Base-by-base conservation (phyloP, 2,888 invertebrate species). In the Chirona hameri region DNA sequence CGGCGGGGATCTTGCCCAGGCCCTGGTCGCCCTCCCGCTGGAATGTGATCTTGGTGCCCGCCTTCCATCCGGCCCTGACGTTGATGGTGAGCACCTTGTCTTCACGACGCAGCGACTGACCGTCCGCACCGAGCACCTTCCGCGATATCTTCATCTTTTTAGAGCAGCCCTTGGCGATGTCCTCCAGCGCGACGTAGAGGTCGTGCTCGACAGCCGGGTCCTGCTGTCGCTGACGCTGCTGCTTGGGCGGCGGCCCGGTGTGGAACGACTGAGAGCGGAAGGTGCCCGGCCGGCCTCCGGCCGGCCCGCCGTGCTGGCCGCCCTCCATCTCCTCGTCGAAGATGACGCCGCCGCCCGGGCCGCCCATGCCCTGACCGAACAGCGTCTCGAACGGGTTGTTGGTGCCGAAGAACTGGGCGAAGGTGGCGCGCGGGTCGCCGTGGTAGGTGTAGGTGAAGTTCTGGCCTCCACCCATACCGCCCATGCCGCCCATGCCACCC, bases 331-430 rank as follows among this genome's bases (percentile, higher is more conserved):
- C 82, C 31, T 84, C 84, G 65, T 83, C 82, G 60, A 81, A 81
- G 4, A 84, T 82, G 31, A 80, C 69, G 55, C 83, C 83, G 24
- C 84, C 84, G 57, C 82, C 82, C 29, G 82, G 83, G 48, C 82
- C 85, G 81, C 83, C 83, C 76, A 76, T 91, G 85, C 92, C 91
- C 87, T 93, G 90, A 85, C 93, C 93, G 88, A 96, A 98, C 90
- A 97, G 96, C 52, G 92, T 91, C 83, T 94, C 93, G 89, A 98
- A 99, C n/a, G 99, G 99, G 88, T 95, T 95, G 72, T 96, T 93
- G 0, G 95, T 94, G 14, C 97, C 97, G 88, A 99, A 99, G 91
- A 99, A 98, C 89, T 98, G 97, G 0, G 96, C 95, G 89, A 99
- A 99, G 39, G 99, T 99, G 57, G 97, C 97, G 85, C 94, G 91